Evolutionary conservation across 2,888 invertebrate species (phyloP), one percentile per base, ranked within the genome.

Genomic region (Allophyes oxyacanthae): DNA sequence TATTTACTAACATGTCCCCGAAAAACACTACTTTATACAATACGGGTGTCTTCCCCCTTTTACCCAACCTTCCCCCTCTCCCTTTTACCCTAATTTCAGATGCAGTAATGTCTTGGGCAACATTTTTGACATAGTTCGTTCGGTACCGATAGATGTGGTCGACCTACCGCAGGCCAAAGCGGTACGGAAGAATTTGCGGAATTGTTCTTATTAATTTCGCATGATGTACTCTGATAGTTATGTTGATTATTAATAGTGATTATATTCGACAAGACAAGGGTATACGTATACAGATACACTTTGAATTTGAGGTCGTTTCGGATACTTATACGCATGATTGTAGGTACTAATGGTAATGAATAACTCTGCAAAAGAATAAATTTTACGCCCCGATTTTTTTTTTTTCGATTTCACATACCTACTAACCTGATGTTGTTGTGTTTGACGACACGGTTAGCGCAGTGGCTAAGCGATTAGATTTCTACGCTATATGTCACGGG

Each of bases 111-210:
- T 72, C 73, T 75, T 78, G 74, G 70, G 63, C 68, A 67, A 73
- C 64, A 82, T 84, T 78, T 78, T 82, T 77, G 73, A 67, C 69
- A 79, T 79, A 75, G 64, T 77, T 72, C 33, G 15, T 15, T 44
- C 41, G 9, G 9, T 6, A 41, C 53, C 64, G 46, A 44, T 60
- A 59, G 65, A 52, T 65, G 65, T 28, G 63, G 64, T 44, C 38
- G 45, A 37, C 26, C 25, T 43, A 28, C 46, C 49, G 37, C 37
- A 20, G 37, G 30, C 2, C 46, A 10, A 45, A 45, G 54, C 44
- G 40, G 43, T 10, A 20, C 10, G 2, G 6, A 1, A 34, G 61
- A 54, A 75, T 65, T 49, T 44, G 14, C 20, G 64, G 67, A 62
- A 73, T 71, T 65, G 70, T 59, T 51, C 54, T 60, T 56, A 75